phyloP scores from a whole-genome alignment of 2,113 vertebrate genomes.

The Ardeotis arabs region DNA sequence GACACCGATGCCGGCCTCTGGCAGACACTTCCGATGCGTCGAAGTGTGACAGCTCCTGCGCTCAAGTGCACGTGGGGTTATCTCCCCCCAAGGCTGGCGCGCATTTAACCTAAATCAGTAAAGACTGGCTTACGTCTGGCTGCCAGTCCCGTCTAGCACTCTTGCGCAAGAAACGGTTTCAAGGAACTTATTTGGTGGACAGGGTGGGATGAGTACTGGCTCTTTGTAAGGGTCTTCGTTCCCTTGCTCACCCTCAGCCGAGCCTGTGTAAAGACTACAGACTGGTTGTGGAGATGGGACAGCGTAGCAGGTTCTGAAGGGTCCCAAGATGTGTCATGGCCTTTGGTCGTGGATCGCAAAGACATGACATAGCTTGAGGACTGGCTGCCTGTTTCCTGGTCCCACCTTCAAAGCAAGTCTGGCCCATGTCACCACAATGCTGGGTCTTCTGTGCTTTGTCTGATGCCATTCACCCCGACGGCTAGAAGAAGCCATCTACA shows the following conservation, averaged over 20 bases:
- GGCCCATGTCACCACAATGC: accelerated
- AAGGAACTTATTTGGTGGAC: not conserved
- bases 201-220: accelerated
- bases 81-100: too few relatives aligned
- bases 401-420: not conserved
- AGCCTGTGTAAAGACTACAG: not conserved
- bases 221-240: too few relatives aligned
- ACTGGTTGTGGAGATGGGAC: not conserved
- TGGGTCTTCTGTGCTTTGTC: not conserved
- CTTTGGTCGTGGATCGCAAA: not conserved
- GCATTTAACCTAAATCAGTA: accelerated
- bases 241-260: not conserved
- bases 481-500: not conserved
- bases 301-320: not conserved
- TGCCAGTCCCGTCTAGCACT: not conserved
- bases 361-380: not conserved
- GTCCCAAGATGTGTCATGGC: not conserved
- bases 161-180: not conserved
- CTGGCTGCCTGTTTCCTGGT: not conserved
- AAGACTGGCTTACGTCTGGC: not conserved
- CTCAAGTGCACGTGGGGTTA: accelerated
- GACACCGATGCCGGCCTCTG: not conserved
- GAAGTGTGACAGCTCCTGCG: not conserved
- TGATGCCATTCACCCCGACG: not conserved
- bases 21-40: not conserved